phyloP scores from a whole-genome alignment of 92 coral and sea anemone genomes.

The Virgularia gustaviana region DNA sequence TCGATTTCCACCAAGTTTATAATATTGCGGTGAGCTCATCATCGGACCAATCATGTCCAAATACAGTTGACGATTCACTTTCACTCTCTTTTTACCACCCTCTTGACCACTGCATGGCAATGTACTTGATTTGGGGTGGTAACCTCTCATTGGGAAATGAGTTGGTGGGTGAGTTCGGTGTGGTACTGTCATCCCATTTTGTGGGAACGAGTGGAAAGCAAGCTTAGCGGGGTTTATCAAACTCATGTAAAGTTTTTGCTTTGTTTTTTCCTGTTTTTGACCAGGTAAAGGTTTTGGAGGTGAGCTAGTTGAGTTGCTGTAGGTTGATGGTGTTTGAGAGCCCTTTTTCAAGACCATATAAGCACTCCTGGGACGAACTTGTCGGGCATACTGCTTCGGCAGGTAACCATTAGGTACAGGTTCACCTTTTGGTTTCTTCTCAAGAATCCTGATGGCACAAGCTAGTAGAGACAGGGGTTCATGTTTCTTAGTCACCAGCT shows the following conservation, averaged over 20 bases:
- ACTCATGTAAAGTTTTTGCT: constrained; percentile 84
- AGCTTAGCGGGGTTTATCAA: constrained; percentile 65
- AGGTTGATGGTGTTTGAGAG: constrained; percentile 21
- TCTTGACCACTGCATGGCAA: constrained; percentile 34
- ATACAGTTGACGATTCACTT: constrained; percentile 75
- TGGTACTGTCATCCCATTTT: constrained; percentile 21
- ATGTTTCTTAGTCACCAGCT: constrained; percentile 4
- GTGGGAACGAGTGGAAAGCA: not conserved
- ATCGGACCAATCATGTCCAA: constrained; percentile 78
- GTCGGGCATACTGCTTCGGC: constrained; percentile 7
- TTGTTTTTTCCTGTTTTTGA: constrained; percentile 79
- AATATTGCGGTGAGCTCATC: constrained; percentile 51
- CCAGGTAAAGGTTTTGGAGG: constrained; percentile 13
- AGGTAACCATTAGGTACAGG: constrained; percentile 1
- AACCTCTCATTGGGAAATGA: not conserved
- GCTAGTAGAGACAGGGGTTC: constrained; percentile 27
- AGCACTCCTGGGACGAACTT: constrained; percentile 26
- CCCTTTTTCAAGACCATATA: constrained; percentile 25
- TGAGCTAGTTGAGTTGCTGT: constrained; percentile 1
- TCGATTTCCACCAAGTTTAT: constrained; percentile 34
- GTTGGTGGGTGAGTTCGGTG: constrained; percentile 6
- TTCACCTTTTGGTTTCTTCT: constrained; percentile 26
- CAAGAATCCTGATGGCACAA: constrained; percentile 22
- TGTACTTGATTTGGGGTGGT: constrained; percentile 17
- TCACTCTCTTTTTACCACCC: constrained; percentile 61